Evolutionary conservation across 2,888 invertebrate genomes (phyloP).

Genomic region (Pseudoips prasinana): DNA sequence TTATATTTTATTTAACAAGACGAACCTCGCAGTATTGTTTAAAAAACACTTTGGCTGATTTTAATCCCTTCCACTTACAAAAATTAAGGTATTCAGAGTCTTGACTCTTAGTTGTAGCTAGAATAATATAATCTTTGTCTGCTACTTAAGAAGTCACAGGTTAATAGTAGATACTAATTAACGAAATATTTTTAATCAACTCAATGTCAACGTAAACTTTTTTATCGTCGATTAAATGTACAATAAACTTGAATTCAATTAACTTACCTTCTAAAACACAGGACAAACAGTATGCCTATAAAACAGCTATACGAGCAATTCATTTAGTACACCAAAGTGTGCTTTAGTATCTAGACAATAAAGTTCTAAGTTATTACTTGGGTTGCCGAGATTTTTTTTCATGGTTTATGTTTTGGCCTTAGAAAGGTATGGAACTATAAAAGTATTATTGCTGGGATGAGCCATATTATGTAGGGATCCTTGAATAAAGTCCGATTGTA

Average conservation of each 20-base stretch:
- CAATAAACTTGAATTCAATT: constrained; percentile 49
- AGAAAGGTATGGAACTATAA: constrained; percentile 27
- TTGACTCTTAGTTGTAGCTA: too few relatives aligned
- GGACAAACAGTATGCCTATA: constrained; percentile 36
- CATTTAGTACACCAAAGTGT: constrained; percentile 32
- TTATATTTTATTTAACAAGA: too few relatives aligned
- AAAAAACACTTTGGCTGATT: too few relatives aligned
- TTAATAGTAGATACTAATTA: too few relatives aligned
- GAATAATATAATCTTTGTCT: too few relatives aligned
- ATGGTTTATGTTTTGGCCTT: constrained; percentile 23
- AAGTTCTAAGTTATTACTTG: constrained; percentile 25
- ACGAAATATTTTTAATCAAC: constrained; percentile 27
- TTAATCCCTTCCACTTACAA: too few relatives aligned
- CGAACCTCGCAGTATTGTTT: too few relatives aligned
- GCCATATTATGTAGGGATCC: constrained; percentile 11
- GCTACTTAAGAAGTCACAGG: too few relatives aligned
- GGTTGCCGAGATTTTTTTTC: constrained; percentile 22
- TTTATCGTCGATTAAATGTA: constrained; percentile 35
- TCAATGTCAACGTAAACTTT: constrained; percentile 24
- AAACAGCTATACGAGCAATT: constrained; percentile 40
- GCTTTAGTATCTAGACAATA: constrained; percentile 27
- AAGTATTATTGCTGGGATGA: constrained; percentile 27
- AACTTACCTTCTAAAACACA: constrained; percentile 36
- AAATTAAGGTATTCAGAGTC: too few relatives aligned
- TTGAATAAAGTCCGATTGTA: constrained; percentile 13